Percentiles rank a stretch among this genome's conserved stretches.
These are phyloP conservation scores for Larimichthys crocea DNA, from an alignment of 2,113 vertebrate genomes.

Conservation along the genomic window DNA sequence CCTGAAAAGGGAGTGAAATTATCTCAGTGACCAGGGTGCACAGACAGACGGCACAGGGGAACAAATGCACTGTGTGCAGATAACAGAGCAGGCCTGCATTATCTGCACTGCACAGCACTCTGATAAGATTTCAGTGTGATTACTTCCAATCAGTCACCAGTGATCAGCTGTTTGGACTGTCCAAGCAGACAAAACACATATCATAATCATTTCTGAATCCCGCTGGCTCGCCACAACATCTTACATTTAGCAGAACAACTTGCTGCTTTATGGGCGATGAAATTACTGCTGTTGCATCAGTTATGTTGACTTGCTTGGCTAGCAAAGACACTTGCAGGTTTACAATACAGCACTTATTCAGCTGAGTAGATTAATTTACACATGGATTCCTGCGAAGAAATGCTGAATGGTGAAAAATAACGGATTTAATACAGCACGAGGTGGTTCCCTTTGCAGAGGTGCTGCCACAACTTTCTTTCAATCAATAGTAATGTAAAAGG, in stretches of 20 bases:
- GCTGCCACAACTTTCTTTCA: constrained; percentile 32
- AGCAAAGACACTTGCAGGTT: constrained; percentile 66
- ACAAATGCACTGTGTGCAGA: constrained; percentile 60
- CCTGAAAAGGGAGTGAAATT: constrained; percentile 65
- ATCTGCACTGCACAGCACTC: constrained; percentile 44
- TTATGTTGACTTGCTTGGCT: constrained; percentile 69
- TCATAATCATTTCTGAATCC: constrained; percentile 53
- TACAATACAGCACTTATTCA: constrained; percentile 66
- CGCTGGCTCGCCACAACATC: constrained; percentile 24
- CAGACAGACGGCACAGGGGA: constrained; percentile 39
- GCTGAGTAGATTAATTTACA: constrained; percentile 81
- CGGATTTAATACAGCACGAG: constrained; percentile 47
- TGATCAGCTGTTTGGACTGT: constrained; percentile 67
- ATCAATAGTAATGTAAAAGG: constrained; percentile 53
- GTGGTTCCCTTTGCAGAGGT: constrained; percentile 24
- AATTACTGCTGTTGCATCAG: constrained; percentile 64
- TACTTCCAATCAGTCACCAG: constrained; percentile 68
- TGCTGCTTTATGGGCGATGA: constrained; percentile 55
- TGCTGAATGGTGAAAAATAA: constrained; percentile 76
- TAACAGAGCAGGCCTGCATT: constrained; percentile 58
- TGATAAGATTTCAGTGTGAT: constrained; percentile 78
- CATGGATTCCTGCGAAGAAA: constrained; percentile 71
- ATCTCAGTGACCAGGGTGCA: constrained; percentile 63
- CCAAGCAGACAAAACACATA: constrained; percentile 64
- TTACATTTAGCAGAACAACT: constrained; percentile 43